phyloP scores from a whole-genome alignment of 2,797 vertebrate genomes.

The Enteromius unitaeniatus region DNA sequence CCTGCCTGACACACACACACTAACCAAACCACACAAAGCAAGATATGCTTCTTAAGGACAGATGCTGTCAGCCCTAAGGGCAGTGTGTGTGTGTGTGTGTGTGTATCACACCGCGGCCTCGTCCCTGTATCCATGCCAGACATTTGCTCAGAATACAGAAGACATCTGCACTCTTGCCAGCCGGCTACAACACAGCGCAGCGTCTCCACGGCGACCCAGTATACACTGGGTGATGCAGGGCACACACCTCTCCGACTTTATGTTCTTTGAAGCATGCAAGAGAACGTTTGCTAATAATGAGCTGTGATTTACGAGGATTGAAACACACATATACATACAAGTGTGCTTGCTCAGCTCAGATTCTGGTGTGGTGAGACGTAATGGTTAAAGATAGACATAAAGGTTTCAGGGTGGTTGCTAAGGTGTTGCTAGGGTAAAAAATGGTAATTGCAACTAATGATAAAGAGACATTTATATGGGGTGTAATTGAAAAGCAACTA shows the following conservation, averaged over 20 bases:
- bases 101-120: slow-evolving; percentile 21
- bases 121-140: slow-evolving; percentile 53
- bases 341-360: background rate
- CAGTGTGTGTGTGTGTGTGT: slow-evolving; percentile 38
- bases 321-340: background rate
- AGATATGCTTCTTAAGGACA: slow-evolving; percentile 46
- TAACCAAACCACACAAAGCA: background rate
- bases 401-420: background rate
- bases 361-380: background rate
- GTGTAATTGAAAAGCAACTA: background rate
- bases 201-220: slow-evolving; percentile 51
- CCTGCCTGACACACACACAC: background rate
- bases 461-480: background rate
- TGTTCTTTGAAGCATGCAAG: slow-evolving; percentile 31
- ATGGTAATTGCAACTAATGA: background rate
- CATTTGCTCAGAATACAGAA: slow-evolving; percentile 35
- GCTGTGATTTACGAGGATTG: slow-evolving; percentile 4
- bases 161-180: slow-evolving; percentile 46
- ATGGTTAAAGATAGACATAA: background rate
- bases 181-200: slow-evolving; percentile 54
- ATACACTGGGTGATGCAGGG: slow-evolving; percentile 55
- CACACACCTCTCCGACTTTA: slow-evolving; percentile 55
- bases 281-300: background rate
- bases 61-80: slow-evolving; percentile 39
- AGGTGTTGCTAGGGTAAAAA: background rate